Conservation (phyloP, 2,113 vertebrate species). For the Albula goreensis region DNA sequence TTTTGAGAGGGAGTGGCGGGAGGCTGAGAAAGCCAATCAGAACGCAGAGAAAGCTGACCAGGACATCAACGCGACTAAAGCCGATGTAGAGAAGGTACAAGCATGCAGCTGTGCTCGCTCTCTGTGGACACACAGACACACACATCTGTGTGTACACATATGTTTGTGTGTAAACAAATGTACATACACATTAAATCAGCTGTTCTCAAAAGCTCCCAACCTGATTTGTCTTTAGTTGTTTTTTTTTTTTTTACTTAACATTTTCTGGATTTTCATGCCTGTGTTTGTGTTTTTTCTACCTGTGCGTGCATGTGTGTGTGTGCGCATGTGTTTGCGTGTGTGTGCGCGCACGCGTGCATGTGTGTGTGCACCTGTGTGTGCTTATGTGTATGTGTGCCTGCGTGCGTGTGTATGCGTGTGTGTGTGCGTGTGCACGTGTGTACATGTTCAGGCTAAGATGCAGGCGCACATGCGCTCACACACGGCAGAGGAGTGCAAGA, state of each 20-base stretch:
- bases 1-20: slow-evolving; percentile 85
- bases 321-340: too few species aligned
- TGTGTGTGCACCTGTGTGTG: too few species aligned
- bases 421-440: slow-evolving; percentile 4
- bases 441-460: slow-evolving; percentile 72
- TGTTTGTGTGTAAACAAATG: neutral
- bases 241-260: neutral
- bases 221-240: neutral
- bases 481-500: slow-evolving; percentile 81
- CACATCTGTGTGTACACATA: neutral
- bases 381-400: neutral
- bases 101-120: neutral
- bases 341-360: too few species aligned
- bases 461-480: slow-evolving; percentile 73
- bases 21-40: slow-evolving; percentile 80
- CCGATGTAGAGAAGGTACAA: slow-evolving; percentile 85
- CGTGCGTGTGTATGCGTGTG: neutral
- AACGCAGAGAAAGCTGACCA: slow-evolving; percentile 81
- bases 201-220: neutral
- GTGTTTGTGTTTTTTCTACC: too few species aligned
- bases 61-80: slow-evolving; percentile 88
- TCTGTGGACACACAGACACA: neutral
- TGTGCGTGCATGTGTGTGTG: too few species aligned
- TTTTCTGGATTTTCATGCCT: too few species aligned
- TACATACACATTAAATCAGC: neutral